Percentiles rank a stretch among this genome's conserved stretches.
These are phyloP conservation scores for Eudemis profundana DNA, from an alignment of 2,888 invertebrate species.

Conservation along the genomic window DNA sequence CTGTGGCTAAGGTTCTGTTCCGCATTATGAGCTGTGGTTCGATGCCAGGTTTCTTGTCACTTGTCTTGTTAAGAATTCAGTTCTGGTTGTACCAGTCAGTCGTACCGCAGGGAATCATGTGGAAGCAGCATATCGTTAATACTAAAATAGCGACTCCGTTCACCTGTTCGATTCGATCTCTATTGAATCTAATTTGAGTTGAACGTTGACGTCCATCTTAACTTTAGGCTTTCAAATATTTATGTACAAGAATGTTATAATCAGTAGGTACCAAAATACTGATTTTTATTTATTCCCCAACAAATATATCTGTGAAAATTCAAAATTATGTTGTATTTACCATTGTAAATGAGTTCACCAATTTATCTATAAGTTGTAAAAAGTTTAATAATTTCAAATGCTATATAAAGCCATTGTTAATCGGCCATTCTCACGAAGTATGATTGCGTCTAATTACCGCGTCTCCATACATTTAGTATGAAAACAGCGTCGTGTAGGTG, in stretches of 20 bases:
- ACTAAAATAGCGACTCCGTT: conserved; percentile 59
- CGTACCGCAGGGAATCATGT: conserved; percentile 57
- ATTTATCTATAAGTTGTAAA: conserved; percentile 26
- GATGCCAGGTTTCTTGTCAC: conserved; percentile 50
- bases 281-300: conserved; percentile 25
- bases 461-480: no score
- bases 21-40: conserved; percentile 60
- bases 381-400: conserved; percentile 13
- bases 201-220: conserved; percentile 55
- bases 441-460: no score
- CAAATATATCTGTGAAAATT: conserved; percentile 43
- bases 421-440: no score
- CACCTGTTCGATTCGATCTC: conserved; percentile 71
- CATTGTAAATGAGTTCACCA: conserved; percentile 48
- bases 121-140: conserved; percentile 65
- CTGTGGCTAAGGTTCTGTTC: conserved; percentile 58
- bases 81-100: conserved; percentile 55
- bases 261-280: conserved; percentile 23
- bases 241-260: conserved; percentile 26
- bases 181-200: conserved; percentile 72
- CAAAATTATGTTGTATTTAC: conserved; percentile 50
- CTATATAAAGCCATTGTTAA: conserved; percentile 12
- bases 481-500: no score
- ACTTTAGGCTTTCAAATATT: conserved; percentile 45
- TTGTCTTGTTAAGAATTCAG: conserved; percentile 46